These are phyloP conservation scores for Acanthiza pusilla DNA, from an alignment of 2,797 vertebrate genomes.

Conservation along the genomic window DNA sequence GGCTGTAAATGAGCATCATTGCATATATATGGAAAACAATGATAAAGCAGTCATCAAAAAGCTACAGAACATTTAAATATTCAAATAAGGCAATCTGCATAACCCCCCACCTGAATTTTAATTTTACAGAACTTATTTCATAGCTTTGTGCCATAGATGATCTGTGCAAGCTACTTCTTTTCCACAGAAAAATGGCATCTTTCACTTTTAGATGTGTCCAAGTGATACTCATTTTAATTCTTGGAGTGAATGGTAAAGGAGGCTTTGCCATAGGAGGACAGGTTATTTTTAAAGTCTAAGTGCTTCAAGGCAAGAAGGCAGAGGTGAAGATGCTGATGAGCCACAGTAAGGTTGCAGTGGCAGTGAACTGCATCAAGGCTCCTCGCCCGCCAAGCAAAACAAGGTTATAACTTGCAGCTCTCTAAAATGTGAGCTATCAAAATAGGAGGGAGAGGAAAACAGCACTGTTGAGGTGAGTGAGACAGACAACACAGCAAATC, in stretches of 20 bases:
- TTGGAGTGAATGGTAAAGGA: not conserved
- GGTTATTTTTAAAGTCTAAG: not conserved
- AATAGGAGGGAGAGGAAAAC: not conserved
- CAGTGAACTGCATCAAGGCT: not conserved
- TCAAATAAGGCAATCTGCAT: conserved; percentile 61
- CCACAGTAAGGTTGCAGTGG: not conserved
- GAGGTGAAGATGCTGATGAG: not conserved
- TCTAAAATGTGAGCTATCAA: not conserved
- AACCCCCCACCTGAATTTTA: conserved; percentile 58
- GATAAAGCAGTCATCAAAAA: conserved; percentile 69
- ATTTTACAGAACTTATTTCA: conserved; percentile 42
- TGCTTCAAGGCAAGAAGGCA: not conserved
- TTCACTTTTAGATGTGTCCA: not conserved
- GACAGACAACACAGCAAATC: not conserved
- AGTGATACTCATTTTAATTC: not conserved
- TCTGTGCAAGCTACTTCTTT: not conserved
- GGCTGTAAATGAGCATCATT: conserved; percentile 56
- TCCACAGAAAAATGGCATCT: not conserved
- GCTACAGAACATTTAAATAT: conserved; percentile 63
- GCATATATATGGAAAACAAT: conserved; percentile 58
- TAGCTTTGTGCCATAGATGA: not conserved
- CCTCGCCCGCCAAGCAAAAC: not conserved
- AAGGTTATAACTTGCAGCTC: not conserved
- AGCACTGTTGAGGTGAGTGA: not conserved
- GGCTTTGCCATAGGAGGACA: not conserved